Evolutionary conservation across 1,140 invertebrate species (phyloP).

Genomic region (Anthonomus grandis): DNA sequence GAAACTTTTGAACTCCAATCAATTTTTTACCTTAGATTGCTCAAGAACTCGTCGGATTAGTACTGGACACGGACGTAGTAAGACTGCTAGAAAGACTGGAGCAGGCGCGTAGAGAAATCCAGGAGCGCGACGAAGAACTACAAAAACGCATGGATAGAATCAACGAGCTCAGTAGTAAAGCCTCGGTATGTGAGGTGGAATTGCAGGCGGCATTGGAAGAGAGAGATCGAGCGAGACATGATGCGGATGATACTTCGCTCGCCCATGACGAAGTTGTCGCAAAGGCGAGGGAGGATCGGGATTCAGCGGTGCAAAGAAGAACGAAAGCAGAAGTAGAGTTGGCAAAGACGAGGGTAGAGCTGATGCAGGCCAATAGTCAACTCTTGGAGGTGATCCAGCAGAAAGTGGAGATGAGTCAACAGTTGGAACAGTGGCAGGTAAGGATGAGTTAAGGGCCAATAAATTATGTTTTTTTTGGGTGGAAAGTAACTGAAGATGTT

Average conservation of each 20-base stretch:
- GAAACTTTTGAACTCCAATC: not conserved
- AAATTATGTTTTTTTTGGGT: not conserved
- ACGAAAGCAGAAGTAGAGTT: conserved; percentile 85
- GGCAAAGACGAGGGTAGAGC: conserved; percentile 83
- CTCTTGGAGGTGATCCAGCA: conserved; percentile 92
- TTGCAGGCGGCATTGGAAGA: conserved; percentile 76
- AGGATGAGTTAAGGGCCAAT: conserved; percentile 29
- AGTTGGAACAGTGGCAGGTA: conserved; percentile 94
- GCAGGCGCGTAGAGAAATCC: conserved; percentile 66
- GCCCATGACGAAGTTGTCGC: conserved; percentile 77
- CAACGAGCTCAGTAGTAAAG: conserved; percentile 74
- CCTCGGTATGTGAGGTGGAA: conserved; percentile 79
- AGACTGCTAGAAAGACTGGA: conserved; percentile 78
- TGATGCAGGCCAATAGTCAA: conserved; percentile 90
- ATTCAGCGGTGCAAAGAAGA: conserved; percentile 82
- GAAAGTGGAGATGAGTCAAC: conserved; percentile 90
- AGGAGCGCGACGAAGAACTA: conserved; percentile 74
- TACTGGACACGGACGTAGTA: conserved; percentile 71
- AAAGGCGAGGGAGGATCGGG: conserved; percentile 77
- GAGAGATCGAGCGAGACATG: conserved; percentile 71
- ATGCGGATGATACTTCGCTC: conserved; percentile 63
- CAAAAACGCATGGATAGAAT: conserved; percentile 76
- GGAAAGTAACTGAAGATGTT: not conserved
- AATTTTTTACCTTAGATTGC: conserved; percentile 52
- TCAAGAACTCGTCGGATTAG: conserved; percentile 67